These are phyloP conservation scores for Nomada fucata DNA, from an alignment of 2,888 invertebrate species.

Conservation along the genomic window DNA sequence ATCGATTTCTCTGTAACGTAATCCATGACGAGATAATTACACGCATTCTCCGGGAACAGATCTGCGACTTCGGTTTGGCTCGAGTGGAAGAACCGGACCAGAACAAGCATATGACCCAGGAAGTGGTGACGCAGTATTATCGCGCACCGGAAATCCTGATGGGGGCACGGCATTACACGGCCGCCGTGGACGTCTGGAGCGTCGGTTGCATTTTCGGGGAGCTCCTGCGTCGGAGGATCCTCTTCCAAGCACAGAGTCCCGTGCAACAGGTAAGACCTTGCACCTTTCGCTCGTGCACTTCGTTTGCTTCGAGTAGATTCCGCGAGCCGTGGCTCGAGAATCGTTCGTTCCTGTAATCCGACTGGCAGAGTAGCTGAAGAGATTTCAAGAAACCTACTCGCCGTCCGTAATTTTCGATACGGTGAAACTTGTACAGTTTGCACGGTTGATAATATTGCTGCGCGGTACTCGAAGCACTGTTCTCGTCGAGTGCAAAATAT, in stretches of 20 bases:
- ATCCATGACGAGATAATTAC: neutral
- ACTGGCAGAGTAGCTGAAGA: neutral
- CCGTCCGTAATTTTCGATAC: too few species aligned
- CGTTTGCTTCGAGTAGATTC: neutral
- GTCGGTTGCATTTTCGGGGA: conserved; percentile 99
- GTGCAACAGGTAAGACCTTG: conserved; percentile 92
- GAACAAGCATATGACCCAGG: conserved; percentile 98
- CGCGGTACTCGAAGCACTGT: too few species aligned
- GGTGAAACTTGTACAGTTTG: too few species aligned
- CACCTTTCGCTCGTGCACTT: neutral
- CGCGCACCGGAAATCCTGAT: conserved; percentile 99
- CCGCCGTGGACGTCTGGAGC: conserved; percentile 99
- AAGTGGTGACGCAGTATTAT: conserved; percentile 99
- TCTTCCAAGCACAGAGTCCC: conserved; percentile 99
- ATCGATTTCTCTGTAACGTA: too few species aligned
- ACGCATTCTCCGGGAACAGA: conserved; percentile 85
- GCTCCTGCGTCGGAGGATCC: conserved; percentile 95
- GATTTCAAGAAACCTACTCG: neutral
- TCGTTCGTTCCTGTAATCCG: neutral
- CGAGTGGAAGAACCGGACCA: conserved; percentile 98
- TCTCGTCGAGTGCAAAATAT: too few species aligned
- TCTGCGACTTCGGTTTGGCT: conserved; percentile 99
- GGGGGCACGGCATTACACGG: conserved; percentile 98
- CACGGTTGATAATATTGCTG: too few species aligned
- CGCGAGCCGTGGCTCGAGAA: neutral